Conservation (phyloP, 2,797 vertebrate species). For the Paguma larvata region DNA sequence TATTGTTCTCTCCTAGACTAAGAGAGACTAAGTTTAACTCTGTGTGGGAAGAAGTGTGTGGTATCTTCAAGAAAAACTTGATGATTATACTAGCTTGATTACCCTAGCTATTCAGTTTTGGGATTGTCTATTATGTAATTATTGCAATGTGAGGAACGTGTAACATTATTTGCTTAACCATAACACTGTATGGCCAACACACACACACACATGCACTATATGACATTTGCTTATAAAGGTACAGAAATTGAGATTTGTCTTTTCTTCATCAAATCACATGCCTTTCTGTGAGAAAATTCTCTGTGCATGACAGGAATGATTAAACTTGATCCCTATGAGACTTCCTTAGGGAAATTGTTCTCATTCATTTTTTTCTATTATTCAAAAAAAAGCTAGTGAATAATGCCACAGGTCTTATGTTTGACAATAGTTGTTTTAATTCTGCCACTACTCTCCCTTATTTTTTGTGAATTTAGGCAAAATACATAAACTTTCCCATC, state of each 20-base stretch:
- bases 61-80: neutral
- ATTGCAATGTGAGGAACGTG: neutral
- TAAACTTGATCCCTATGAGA: neutral
- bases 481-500: neutral
- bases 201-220: neutral
- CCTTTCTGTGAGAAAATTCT: neutral
- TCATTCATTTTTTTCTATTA: neutral
- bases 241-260: neutral
- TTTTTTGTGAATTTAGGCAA: neutral
- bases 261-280: neutral
- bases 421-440: neutral
- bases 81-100: neutral
- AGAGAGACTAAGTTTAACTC: neutral
- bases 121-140: neutral
- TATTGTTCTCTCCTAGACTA: neutral
- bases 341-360: neutral
- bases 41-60: neutral
- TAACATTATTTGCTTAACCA: neutral
- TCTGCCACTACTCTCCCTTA: neutral
- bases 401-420: neutral
- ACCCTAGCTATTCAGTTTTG: neutral
- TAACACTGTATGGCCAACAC: neutral
- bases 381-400: neutral
- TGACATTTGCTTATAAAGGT: neutral
- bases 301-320: neutral